These are phyloP conservation scores for Bombus picipes DNA, from an alignment of 1,140 invertebrate genomes.

Conservation along the genomic window DNA sequence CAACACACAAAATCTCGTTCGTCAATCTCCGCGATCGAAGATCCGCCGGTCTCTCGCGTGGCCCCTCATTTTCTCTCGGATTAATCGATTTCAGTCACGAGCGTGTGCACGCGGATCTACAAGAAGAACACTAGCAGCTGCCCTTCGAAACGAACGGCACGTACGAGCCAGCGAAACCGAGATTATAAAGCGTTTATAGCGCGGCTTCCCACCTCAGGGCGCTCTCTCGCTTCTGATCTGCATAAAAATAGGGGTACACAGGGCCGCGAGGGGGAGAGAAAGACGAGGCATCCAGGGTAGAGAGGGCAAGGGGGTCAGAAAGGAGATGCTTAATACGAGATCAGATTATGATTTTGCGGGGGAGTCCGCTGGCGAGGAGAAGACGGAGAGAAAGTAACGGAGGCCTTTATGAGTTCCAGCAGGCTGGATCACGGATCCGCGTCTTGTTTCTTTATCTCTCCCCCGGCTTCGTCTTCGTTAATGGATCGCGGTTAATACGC, in stretches of 20 bases:
- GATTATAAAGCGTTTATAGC: conserved; percentile 81
- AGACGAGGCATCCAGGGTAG: conserved; percentile 21
- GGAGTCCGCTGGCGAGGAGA: conserved; percentile 69
- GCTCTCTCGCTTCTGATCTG: conserved; percentile 78
- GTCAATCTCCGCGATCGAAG: conserved; percentile 61
- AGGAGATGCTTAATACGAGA: conserved; percentile 80
- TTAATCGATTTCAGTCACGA: conserved; percentile 72
- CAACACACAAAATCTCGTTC: conserved; percentile 53
- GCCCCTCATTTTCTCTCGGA: conserved; percentile 54
- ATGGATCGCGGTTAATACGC: conserved; percentile 69
- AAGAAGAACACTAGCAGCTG: conserved; percentile 72
- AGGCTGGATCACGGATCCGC: conserved; percentile 34
- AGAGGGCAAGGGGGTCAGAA: conserved; percentile 10
- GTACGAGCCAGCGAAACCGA: conserved; percentile 71
- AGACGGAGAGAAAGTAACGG: conserved; percentile 58
- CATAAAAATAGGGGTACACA: conserved; percentile 79
- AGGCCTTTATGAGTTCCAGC: conserved; percentile 62
- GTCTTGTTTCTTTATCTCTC: conserved; percentile 49
- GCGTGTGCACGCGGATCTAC: conserved; percentile 57
- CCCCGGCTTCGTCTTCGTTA: conserved; percentile 58
- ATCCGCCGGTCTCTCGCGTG: conserved; percentile 23
- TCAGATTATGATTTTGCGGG: conserved; percentile 81
- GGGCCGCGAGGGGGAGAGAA: conserved; percentile 48
- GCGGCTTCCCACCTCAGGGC: conserved; percentile 80
- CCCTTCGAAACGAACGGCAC: conserved; percentile 73